Evolutionary conservation across 2,113 vertebrate species (phyloP).

Genomic region (Tonatia bakeri): DNA sequence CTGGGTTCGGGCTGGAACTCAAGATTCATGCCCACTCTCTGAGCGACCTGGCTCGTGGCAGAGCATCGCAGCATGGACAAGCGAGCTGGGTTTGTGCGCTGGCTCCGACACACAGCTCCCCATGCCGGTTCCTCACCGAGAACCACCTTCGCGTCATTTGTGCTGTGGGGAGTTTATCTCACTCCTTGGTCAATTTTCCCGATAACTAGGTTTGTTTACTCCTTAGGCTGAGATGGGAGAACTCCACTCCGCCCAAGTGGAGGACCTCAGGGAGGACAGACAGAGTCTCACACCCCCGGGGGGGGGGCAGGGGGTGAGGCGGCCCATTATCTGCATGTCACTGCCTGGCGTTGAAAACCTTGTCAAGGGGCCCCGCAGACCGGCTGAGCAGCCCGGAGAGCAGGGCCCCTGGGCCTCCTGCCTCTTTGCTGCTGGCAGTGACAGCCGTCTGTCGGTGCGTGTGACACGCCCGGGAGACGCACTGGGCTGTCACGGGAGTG

Average conservation of each 20-base stretch:
- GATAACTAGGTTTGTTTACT: background rate
- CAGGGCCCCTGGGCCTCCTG: background rate
- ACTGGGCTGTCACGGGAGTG: background rate
- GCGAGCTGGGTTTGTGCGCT: no score
- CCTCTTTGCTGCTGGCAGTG: background rate
- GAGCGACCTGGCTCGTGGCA: no score
- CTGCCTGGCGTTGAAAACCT: background rate
- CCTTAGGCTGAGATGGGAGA: background rate
- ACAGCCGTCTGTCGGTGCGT: background rate
- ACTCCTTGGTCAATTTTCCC: background rate
- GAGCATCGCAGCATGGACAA: accelerated
- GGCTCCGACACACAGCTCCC: no score
- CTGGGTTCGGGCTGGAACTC: background rate
- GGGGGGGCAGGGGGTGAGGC: background rate
- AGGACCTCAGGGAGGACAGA: background rate
- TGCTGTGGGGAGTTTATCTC: background rate
- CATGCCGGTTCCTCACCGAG: no score
- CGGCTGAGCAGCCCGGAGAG: background rate
- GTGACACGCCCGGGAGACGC: background rate
- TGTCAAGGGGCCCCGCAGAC: background rate
- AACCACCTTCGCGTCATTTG: background rate
- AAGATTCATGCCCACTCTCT: background rate
- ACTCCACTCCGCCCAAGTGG: background rate
- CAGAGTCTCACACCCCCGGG: no score
- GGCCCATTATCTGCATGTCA: no score